Evolutionary conservation across 2,888 invertebrate genomes (phyloP).

Genomic region (Trachelus iudaicus): DNA sequence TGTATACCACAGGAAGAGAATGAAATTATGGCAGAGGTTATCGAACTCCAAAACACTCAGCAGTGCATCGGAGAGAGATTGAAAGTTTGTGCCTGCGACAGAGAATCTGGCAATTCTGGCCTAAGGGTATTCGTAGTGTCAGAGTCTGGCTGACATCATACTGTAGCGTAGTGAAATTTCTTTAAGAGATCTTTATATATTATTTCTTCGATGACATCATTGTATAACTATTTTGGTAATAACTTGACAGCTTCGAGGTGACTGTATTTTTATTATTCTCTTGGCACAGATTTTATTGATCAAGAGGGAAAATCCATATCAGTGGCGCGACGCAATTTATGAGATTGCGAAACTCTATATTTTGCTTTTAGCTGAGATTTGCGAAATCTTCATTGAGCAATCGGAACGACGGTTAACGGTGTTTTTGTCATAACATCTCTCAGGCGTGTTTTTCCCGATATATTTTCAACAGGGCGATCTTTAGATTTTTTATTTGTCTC

Average conservation of each 20-base stretch:
- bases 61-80: not conserved
- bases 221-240: too few species aligned
- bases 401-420: not conserved
- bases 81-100: not conserved
- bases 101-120: not conserved
- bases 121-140: not conserved
- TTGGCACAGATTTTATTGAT: not conserved
- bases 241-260: too few species aligned
- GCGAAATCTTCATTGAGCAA: not conserved
- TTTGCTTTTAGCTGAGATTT: not conserved
- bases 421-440: not conserved
- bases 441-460: not conserved
- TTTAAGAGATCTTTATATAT: not conserved
- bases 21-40: constrained; percentile 1
- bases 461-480: not conserved
- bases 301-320: not conserved
- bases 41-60: constrained; percentile 21
- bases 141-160: not conserved
- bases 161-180: not conserved
- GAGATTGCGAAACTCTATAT: not conserved
- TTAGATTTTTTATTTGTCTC: not conserved
- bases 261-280: not conserved
- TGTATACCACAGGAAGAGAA: not conserved
- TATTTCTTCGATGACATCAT: not conserved
- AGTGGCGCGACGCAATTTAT: not conserved